A percentile compares a stretch with the other conserved stretches of the same genome.
Evolutionary conservation across 2,797 vertebrate species (phyloP).

Genomic region (Tenualosa ilisha): DNA sequence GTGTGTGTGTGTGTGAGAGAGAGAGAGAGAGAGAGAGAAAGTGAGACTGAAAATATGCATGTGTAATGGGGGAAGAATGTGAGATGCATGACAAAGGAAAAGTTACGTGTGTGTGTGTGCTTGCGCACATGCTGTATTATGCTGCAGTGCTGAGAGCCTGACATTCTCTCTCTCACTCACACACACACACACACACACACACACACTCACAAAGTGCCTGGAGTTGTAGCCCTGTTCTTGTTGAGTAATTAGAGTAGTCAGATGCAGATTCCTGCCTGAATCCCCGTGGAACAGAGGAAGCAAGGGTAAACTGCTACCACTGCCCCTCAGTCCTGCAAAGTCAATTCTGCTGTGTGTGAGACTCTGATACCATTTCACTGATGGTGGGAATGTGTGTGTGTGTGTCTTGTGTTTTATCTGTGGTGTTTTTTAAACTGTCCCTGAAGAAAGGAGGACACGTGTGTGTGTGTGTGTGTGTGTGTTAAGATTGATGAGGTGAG

Average conservation of each 20-base stretch:
- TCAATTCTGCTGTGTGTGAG: slow-evolving; percentile 10
- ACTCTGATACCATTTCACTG: not conserved
- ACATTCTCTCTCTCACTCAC: not conserved
- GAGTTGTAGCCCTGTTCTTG: slow-evolving; percentile 58
- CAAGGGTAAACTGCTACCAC: slow-evolving; percentile 59
- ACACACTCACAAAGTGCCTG: slow-evolving; percentile 38
- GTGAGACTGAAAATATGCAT: slow-evolving; percentile 22
- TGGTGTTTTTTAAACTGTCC: not conserved
- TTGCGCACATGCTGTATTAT: slow-evolving; percentile 1
- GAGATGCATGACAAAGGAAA: slow-evolving; percentile 1
- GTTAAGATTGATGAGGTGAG: slow-evolving; percentile 2
- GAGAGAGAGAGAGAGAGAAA: not conserved
- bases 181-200: not conserved
- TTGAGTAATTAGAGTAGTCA: slow-evolving; percentile 66
- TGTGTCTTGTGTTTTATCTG: not conserved
- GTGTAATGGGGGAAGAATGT: slow-evolving; percentile 18
- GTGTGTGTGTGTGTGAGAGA: not conserved
- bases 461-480: not conserved
- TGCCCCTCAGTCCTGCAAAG: slow-evolving; percentile 20
- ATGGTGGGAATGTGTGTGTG: not conserved
- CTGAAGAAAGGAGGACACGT: not conserved
- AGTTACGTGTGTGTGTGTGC: not conserved
- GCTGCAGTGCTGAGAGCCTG: not conserved
- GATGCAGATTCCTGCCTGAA: slow-evolving; percentile 63
- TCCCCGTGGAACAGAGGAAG: slow-evolving; percentile 58